These are phyloP conservation scores for Gallinago stenura DNA, from an alignment of 2,797 vertebrate genomes.

Conservation along the genomic window DNA sequence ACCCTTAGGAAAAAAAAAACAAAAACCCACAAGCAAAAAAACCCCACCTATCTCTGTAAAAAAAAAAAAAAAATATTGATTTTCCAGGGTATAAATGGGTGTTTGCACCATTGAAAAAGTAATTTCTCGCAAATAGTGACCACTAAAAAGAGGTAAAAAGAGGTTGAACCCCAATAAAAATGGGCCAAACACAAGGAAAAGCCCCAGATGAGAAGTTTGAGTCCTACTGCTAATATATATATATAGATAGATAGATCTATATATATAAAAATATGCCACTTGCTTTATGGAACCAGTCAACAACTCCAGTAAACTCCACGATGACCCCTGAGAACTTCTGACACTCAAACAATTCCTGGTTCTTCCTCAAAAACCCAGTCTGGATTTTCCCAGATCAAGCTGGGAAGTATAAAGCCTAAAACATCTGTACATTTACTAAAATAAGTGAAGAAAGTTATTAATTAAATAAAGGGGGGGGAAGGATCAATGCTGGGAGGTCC, in stretches of 20 bases:
- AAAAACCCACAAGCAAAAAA: too few species aligned
- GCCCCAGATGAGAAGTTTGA: neutral
- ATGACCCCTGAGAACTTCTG: neutral
- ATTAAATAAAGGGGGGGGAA: rapidly evolving
- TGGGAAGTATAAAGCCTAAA: neutral
- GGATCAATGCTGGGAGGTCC: neutral
- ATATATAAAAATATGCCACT: neutral
- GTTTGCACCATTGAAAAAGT: neutral
- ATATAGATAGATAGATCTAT: neutral
- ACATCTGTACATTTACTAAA: neutral
- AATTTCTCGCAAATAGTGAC: neutral
- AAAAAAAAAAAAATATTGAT: neutral
- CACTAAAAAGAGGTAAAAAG: rapidly evolving
- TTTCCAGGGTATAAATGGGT: neutral
- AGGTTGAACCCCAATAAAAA: neutral
- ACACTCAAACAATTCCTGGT: rapidly evolving
- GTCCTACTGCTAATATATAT: neutral
- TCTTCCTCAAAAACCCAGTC: neutral
- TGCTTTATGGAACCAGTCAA: neutral
- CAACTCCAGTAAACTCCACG: too few species aligned
- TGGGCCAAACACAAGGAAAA: neutral
- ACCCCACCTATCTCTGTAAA: rapidly evolving
- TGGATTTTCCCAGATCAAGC: neutral
- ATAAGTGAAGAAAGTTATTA: neutral
- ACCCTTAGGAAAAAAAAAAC: neutral